These are phyloP conservation scores for Actinostola sp. DNA, from an alignment of 92 coral and sea anemone genomes.

Conservation along the genomic window DNA sequence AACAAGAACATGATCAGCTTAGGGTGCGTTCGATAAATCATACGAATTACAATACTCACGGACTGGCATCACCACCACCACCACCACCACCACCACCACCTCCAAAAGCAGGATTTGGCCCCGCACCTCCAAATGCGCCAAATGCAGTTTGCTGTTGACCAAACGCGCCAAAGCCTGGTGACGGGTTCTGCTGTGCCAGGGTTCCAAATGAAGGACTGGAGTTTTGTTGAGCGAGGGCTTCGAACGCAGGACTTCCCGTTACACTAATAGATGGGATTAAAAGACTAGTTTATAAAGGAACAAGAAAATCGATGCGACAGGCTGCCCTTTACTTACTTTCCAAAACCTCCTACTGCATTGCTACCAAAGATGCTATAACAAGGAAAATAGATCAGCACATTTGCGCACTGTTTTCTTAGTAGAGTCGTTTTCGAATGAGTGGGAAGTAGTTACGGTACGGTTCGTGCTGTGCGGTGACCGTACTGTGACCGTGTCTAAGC, in stretches of 20 bases:
- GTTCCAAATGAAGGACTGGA: slow-evolving; percentile 63
- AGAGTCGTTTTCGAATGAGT: no score
- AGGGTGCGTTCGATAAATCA: not conserved
- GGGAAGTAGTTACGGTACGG: no score
- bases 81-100: slow-evolving; percentile 24
- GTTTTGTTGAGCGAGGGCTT: slow-evolving; percentile 65
- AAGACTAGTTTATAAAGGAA: not conserved
- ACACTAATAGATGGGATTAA: slow-evolving; percentile 33
- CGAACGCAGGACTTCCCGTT: slow-evolving; percentile 73
- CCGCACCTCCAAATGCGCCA: slow-evolving; percentile 23
- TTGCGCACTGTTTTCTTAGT: no score
- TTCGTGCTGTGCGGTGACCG: no score
- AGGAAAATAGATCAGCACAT: not conserved
- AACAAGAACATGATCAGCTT: not conserved
- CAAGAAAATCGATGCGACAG: no score
- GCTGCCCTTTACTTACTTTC: not conserved
- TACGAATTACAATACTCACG: slow-evolving; percentile 40
- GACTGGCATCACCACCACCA: slow-evolving; percentile 7
- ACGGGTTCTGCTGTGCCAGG: slow-evolving; percentile 45
- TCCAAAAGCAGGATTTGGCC: slow-evolving; percentile 26
- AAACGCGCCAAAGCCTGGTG: slow-evolving; percentile 56
- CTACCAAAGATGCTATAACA: slow-evolving; percentile 8
- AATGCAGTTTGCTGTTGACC: slow-evolving; percentile 40
- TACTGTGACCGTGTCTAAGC: no score
- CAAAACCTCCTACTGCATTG: not conserved